These are phyloP conservation scores for Manacus vitellinus DNA, from an alignment of 2,113 vertebrate genomes.

Conservation along the genomic window DNA sequence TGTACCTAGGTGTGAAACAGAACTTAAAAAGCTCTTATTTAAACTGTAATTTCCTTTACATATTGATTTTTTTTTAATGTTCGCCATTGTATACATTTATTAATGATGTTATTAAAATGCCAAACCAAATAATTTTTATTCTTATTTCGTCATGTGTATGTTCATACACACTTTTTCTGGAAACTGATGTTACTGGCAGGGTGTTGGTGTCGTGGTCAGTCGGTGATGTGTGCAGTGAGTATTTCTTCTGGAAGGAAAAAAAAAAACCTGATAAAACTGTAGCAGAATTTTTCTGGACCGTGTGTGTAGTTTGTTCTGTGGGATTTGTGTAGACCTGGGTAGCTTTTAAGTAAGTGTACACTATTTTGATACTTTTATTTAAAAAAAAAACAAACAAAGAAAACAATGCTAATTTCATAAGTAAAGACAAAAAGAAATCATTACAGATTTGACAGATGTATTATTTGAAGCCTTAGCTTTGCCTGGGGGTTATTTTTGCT, in stretches of 20 bases:
- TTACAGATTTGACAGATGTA: background rate
- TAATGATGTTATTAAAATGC: slow-evolving; percentile 78
- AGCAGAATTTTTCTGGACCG: background rate
- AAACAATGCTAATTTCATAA: background rate
- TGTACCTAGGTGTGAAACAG: slow-evolving; percentile 72
- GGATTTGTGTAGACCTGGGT: background rate
- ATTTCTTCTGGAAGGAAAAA: slow-evolving; percentile 11
- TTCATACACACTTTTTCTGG: slow-evolving; percentile 25
- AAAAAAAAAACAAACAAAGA: rapidly evolving
- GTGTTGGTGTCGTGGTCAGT: slow-evolving; percentile 6
- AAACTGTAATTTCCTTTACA: slow-evolving; percentile 74
- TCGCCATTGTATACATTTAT: slow-evolving; percentile 75
- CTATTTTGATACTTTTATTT: background rate
- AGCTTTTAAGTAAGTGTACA: background rate
- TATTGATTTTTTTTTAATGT: slow-evolving; percentile 73
- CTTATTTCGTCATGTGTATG: slow-evolving; percentile 39
- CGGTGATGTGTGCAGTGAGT: slow-evolving; percentile 7
- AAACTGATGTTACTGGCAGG: background rate
- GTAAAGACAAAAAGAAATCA: background rate
- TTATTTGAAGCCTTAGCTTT: background rate
- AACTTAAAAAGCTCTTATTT: slow-evolving; percentile 76
- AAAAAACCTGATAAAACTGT: background rate
- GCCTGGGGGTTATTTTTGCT: background rate
- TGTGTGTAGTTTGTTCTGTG: slow-evolving; percentile 10
- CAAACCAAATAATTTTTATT: slow-evolving; percentile 72